Conservation (phyloP, 2,797 vertebrate genomes). For the Hypotaenidia okinawae region DNA sequence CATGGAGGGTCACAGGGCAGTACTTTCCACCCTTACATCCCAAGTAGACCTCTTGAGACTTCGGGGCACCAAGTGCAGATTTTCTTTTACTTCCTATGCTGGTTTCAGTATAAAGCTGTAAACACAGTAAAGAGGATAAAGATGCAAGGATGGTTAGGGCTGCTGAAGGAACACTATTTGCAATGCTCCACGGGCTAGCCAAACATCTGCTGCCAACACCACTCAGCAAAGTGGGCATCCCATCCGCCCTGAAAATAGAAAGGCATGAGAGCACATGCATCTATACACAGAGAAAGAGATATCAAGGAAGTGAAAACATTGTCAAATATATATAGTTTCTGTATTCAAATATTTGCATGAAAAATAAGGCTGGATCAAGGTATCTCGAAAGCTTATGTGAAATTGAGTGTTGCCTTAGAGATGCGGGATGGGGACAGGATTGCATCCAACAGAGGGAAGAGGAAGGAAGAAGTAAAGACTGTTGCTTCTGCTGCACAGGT, state of each 20-base stretch:
- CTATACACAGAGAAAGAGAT: neutral
- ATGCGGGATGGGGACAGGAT: neutral
- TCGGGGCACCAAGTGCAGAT: neutral
- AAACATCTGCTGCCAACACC: neutral
- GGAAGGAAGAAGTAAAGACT: neutral
- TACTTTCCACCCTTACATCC: neutral
- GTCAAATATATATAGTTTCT: rapidly evolving
- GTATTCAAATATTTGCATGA: neutral
- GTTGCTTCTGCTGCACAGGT: neutral
- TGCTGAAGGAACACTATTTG: neutral
- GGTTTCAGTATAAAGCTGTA: neutral
- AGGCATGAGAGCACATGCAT: neutral
- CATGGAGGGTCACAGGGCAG: neutral
- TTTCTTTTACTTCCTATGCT: neutral
- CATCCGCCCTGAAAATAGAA: neutral
- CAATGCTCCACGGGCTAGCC: neutral
- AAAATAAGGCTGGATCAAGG: neutral
- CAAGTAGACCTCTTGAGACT: neutral
- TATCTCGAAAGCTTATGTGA: neutral
- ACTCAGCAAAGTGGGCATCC: neutral
- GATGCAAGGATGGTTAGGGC: neutral
- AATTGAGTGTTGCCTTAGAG: neutral
- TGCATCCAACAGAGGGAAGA: neutral
- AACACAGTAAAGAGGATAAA: neutral
- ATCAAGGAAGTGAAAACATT: neutral